These are phyloP conservation scores for Drosophila aldrichi DNA, from an alignment of 2,888 invertebrate genomes.

Conservation along the genomic window DNA sequence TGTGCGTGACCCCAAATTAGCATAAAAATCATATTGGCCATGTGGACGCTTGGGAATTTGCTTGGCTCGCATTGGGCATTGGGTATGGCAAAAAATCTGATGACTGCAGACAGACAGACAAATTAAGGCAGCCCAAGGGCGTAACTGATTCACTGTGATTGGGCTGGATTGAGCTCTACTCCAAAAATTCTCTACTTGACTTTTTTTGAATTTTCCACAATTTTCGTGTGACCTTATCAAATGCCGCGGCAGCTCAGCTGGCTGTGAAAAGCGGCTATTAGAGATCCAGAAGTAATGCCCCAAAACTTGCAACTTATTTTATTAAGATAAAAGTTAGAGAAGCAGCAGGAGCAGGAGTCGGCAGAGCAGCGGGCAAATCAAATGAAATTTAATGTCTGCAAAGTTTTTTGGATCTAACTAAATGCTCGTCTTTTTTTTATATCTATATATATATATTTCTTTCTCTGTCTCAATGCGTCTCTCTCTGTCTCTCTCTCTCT, in stretches of 20 bases:
- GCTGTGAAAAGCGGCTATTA: constrained; percentile 29
- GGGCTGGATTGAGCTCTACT: background rate
- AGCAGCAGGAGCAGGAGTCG: background rate
- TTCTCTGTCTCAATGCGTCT: constrained; percentile 20
- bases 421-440: constrained; percentile 40
- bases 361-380: constrained; percentile 50
- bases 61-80: background rate
- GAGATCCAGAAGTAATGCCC: constrained; percentile 37
- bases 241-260: constrained; percentile 26
- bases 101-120: background rate
- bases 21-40: constrained; percentile 80
- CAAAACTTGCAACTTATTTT: constrained; percentile 79
- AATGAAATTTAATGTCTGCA: constrained; percentile 81
- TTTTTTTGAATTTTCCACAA: no score
- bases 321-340: constrained; percentile 78
- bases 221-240: background rate
- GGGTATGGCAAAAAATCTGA: constrained; percentile 21
- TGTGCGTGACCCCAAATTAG: constrained; percentile 77
- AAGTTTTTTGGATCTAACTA: constrained; percentile 62
- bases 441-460: background rate
- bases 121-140: constrained; percentile 2
- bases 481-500: no score
- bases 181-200: no score
- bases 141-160: constrained; percentile 7
- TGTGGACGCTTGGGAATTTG: constrained; percentile 44